These are phyloP conservation scores for Diaprepes abbreviatus DNA, from an alignment of 2,888 invertebrate species.

Conservation along the genomic window DNA sequence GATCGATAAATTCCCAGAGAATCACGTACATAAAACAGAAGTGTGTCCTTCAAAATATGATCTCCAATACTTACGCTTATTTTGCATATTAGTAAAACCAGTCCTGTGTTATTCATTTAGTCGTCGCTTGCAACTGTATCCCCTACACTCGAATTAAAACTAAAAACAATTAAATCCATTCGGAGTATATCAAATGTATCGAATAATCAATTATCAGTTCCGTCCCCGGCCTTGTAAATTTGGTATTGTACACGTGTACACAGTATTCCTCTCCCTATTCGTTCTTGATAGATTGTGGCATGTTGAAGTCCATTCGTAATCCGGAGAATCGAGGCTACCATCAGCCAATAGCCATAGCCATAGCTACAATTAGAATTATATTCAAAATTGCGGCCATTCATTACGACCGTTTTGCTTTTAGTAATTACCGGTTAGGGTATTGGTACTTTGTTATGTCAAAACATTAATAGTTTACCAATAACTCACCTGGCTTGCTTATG, in stretches of 20 bases:
- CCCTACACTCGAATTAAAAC: too few relatives aligned
- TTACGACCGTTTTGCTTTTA: slow-evolving; percentile 41
- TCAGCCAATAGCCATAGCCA: not conserved
- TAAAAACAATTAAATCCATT: too few relatives aligned
- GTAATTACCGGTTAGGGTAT: slow-evolving; percentile 49
- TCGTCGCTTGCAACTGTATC: too few relatives aligned
- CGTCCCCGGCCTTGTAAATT: slow-evolving; percentile 57
- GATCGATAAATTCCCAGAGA: too few relatives aligned
- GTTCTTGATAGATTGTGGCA: slow-evolving; percentile 56
- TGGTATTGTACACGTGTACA: slow-evolving; percentile 57
- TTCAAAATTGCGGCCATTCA: slow-evolving; percentile 49
- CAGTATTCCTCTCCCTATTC: slow-evolving; percentile 47
- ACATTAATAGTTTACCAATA: slow-evolving; percentile 39
- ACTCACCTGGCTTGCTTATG: slow-evolving; percentile 22
- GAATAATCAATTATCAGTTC: slow-evolving; percentile 48
- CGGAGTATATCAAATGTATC: not conserved
- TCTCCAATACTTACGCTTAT: too few relatives aligned
- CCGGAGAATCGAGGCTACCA: slow-evolving; percentile 17
- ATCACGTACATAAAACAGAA: too few relatives aligned
- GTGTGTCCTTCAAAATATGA: too few relatives aligned
- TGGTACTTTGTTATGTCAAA: slow-evolving; percentile 48
- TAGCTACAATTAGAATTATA: slow-evolving; percentile 51
- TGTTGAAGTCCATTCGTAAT: slow-evolving; percentile 45
- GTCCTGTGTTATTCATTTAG: too few relatives aligned
- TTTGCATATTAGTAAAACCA: too few relatives aligned